These are phyloP conservation scores for Hylaeus volcanicus DNA, from an alignment of 1,140 invertebrate species.

Conservation along the genomic window DNA sequence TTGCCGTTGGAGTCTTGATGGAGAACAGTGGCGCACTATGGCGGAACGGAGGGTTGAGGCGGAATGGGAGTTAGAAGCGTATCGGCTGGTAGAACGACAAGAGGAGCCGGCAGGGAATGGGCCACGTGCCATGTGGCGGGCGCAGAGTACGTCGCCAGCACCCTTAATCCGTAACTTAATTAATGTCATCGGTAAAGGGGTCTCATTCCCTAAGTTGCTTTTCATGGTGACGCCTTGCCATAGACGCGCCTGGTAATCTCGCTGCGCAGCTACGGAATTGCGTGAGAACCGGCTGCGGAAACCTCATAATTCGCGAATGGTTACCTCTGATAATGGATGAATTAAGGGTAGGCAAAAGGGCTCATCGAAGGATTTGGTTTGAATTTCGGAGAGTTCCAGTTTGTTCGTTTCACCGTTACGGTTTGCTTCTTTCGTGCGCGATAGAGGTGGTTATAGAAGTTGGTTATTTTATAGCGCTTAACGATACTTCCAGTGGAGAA, in stretches of 20 bases:
- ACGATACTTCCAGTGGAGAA: no score
- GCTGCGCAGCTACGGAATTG: constrained; percentile 14
- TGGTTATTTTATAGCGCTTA: no score
- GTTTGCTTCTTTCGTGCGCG: background rate
- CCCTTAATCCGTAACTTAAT: constrained; percentile 54
- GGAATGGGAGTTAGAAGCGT: constrained; percentile 6
- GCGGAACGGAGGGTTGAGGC: background rate
- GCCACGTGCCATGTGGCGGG: constrained; percentile 36
- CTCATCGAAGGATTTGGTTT: background rate
- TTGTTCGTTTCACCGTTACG: background rate
- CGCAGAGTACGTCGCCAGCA: constrained; percentile 27
- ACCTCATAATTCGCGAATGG: constrained; percentile 41
- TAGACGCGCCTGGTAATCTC: constrained; percentile 20
- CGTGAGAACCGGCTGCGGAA: constrained; percentile 15
- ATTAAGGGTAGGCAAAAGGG: constrained; percentile 18
- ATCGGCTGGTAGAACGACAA: constrained; percentile 40
- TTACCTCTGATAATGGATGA: constrained; percentile 30
- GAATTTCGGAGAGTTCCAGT: background rate
- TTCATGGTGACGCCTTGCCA: constrained; percentile 37
- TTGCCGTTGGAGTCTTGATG: constrained; percentile 27
- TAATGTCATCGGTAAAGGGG: constrained; percentile 50
- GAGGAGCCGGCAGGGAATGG: constrained; percentile 39
- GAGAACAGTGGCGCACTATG: background rate
- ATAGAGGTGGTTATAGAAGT: background rate
- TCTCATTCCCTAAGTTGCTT: constrained; percentile 31